Percentiles rank a stretch among this genome's conserved stretches.
Evolutionary conservation across 2,888 invertebrate genomes (phyloP).

Genomic region (Protodeltote pygarga): DNA sequence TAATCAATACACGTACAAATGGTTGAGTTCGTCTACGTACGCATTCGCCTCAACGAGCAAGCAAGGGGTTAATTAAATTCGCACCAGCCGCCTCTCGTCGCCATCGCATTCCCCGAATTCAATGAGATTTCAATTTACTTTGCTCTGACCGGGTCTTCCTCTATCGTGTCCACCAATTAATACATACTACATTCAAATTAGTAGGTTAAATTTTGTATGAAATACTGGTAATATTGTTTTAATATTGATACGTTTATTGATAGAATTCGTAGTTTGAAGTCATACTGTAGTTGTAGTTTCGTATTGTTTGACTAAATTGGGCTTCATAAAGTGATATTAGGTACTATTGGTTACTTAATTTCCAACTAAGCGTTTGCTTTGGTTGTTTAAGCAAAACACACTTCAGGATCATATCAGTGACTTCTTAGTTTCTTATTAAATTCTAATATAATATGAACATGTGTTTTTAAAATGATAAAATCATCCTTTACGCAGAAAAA

Average conservation of each 20-base stretch:
- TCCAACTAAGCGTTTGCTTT: too few relatives aligned
- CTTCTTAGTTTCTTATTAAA: too few relatives aligned
- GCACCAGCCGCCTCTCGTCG: conserved; percentile 82
- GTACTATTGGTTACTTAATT: too few relatives aligned
- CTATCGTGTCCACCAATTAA: conserved; percentile 70
- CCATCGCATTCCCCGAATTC: conserved; percentile 84
- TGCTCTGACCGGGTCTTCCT: conserved; percentile 73
- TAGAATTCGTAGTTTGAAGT: too few relatives aligned
- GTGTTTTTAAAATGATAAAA: too few relatives aligned
- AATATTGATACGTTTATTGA: not conserved
- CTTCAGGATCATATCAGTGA: too few relatives aligned
- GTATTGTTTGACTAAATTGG: too few relatives aligned
- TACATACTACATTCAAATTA: conserved; percentile 59
- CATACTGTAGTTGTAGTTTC: too few relatives aligned
- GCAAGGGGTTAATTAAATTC: conserved; percentile 86
- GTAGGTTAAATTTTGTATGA: conserved; percentile 8
- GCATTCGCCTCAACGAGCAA: conserved; percentile 75
- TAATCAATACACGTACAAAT: conserved; percentile 44
- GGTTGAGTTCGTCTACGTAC: conserved; percentile 46
- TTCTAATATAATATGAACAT: too few relatives aligned
- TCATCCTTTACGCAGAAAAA: too few relatives aligned
- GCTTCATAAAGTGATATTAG: too few relatives aligned
- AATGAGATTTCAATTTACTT: conserved; percentile 87
- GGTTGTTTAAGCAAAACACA: too few relatives aligned
- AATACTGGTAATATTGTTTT: not conserved